Evolutionary conservation across 1,140 invertebrate genomes (phyloP).

Genomic region (Chlorops oryzae): DNA sequence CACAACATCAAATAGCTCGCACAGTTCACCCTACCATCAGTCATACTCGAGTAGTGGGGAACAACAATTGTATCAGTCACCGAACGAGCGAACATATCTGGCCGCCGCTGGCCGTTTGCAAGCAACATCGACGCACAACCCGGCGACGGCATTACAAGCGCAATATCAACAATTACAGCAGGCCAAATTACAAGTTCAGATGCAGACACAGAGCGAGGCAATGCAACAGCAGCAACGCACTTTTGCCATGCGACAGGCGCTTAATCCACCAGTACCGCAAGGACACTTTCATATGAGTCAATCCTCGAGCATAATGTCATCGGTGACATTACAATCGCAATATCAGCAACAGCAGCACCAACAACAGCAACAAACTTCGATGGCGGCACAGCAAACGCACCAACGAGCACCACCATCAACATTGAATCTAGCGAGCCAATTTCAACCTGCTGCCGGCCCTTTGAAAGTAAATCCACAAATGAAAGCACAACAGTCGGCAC

Average conservation of each 20-base stretch:
- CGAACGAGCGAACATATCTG: conserved; percentile 42
- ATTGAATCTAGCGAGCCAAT: conserved; percentile 38
- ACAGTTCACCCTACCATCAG: conserved; percentile 43
- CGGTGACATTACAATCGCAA: conserved; percentile 31
- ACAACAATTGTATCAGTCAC: conserved; percentile 42
- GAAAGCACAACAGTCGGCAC: conserved; percentile 12
- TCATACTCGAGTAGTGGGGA: conserved; percentile 29
- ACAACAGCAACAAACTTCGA: conserved; percentile 11
- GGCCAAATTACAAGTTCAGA: conserved; percentile 56
- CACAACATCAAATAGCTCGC: conserved; percentile 35
- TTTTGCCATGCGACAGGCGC: conserved; percentile 53
- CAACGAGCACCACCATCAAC: conserved; percentile 40
- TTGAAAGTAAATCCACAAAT: conserved; percentile 33
- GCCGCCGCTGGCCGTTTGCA: conserved; percentile 41
- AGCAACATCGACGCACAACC: conserved; percentile 30
- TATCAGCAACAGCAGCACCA: conserved; percentile 10
- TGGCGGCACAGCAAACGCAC: conserved; percentile 17
- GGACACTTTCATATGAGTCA: conserved; percentile 43
- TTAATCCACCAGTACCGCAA: conserved; percentile 44
- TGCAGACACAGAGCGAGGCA: conserved; percentile 56
- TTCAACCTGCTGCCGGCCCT: conserved; percentile 36
- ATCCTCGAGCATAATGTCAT: conserved; percentile 38
- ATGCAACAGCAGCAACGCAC: conserved; percentile 57
- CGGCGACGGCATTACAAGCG: conserved; percentile 49
- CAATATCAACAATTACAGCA: conserved; percentile 55